A percentile compares a stretch with the other conserved stretches of the same genome.
Conservation (phyloP, 2,113 vertebrate species). For the Prietella phreatophila region DNA sequence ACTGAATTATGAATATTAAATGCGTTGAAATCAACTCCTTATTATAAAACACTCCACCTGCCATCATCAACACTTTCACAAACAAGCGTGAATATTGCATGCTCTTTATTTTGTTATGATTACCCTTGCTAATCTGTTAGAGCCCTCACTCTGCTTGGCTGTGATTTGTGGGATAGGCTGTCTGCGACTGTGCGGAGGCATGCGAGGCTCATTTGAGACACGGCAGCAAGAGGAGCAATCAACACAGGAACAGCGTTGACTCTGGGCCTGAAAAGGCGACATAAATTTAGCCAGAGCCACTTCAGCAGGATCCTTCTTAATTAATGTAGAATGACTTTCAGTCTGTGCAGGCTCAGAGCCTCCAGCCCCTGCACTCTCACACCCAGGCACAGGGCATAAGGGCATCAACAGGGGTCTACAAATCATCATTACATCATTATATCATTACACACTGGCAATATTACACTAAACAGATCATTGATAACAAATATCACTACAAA, state of each 20-base stretch:
- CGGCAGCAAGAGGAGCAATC: constrained; percentile 48
- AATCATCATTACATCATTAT: constrained; percentile 26
- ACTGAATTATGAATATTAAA: constrained; percentile 19
- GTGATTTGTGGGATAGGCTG: constrained; percentile 44
- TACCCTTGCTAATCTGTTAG: constrained; percentile 51
- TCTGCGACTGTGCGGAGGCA: constrained; percentile 43
- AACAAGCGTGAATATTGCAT: constrained; percentile 21
- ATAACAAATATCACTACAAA: not conserved
- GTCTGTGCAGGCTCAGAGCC: constrained; percentile 34
- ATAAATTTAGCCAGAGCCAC: constrained; percentile 45
- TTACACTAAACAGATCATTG: not conserved
- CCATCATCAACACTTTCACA: constrained; percentile 42
- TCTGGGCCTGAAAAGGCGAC: constrained; percentile 21
- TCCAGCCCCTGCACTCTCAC: constrained; percentile 20
- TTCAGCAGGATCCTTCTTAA: constrained; percentile 54
- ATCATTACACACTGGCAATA: not conserved
- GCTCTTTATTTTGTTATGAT: constrained; percentile 52
- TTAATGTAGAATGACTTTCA: constrained; percentile 52
- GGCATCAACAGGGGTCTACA: constrained; percentile 6
- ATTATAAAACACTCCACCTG: constrained; percentile 43
- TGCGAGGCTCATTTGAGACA: constrained; percentile 44
- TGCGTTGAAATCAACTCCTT: constrained; percentile 32
- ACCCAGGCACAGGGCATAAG: constrained; percentile 30
- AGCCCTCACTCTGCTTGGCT: constrained; percentile 41
- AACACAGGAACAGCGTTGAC: constrained; percentile 43